Base-by-base conservation (phyloP, 2,888 invertebrate genomes). In the Anthoptus insignis region DNA sequence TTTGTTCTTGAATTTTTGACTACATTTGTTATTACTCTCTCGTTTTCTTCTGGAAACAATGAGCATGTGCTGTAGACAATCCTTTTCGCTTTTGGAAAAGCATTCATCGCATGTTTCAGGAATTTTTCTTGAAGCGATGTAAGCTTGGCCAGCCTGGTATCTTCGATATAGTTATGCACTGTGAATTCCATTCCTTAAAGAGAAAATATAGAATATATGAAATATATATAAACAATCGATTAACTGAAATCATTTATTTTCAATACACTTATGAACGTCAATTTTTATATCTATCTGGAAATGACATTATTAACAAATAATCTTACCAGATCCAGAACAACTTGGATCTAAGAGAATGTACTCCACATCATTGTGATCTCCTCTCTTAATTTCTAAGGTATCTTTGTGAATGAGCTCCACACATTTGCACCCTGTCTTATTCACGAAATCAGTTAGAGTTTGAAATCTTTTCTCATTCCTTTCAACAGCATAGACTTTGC, bases 1-100 rank as follows among this genome's bases (percentile, higher is more conserved):
- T 94, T 89, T 0, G 93, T 79, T 76, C 91, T 72, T 69, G 91
- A 87, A 74, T 94, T 91, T 66, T 93, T 91, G 9, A 97, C 89
- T 4, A 96, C 96, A 79, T 97, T 96, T 13, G 95, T 94, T 1
- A 98, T 94, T 0, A 99, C 99, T 74, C 96, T 93, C 87, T 99
- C 99, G 82, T 99, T 99, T 91, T 99, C 99, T 87, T 98, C 96
- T 0, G 96, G 94, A 82, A 97, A 95, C 9, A 98, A 79, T 0
- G 99, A 99, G 81, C 99, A 99, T 0, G 99, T 99, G 39, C 99
- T 99, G 86, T 99, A 99, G 3, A 99, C 97, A 14, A 99, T 96
- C 63, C 96, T 94, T 80, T 97, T 97, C 0, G 96, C 98, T 65
- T 95, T 95, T 0, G 99, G 98, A 84, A 99, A 99, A 0, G 94